Evolutionary conservation across 2,113 vertebrate genomes (phyloP), one percentile per base, ranked within the genome.

Genomic region (Cyphomyrus plagiostoma): DNA sequence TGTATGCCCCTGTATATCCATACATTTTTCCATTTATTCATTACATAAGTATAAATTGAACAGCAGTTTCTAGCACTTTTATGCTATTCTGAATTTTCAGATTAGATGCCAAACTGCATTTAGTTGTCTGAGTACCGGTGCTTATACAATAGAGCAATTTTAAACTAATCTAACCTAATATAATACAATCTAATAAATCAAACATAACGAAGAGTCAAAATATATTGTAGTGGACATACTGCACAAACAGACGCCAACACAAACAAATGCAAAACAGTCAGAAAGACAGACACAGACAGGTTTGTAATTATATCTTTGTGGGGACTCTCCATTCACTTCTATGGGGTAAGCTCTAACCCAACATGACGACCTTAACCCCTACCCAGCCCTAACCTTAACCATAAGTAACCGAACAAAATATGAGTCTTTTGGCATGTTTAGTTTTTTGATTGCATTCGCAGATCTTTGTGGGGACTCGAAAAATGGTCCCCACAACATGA

Each of bases 161-260:
- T 4, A 4, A 70, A 30, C 10, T 11, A 26, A 70, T 70, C 10
- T 70, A 30, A 70, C 10, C 62, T 70, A 70, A 66, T 26, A n/a
- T 66, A 66, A 70, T 70, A 30, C 11, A 70, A 70, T 70, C 10
- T 30, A 66, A 66, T n/a, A n/a, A 84, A 48, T 30, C 35, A 62
- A 74, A n/a, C 11, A 48, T 11, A 86, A 45, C 17, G 46, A 62
- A 80, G 30, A 66, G 62, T 66, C 62, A 30, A 66, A 66, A 66
- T 77, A 77, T 39, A 4, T 77, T 39, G 70, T 4, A 39, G 30
- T 77, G 30, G 30, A 77, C 35, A 39, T 77, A 6, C 35, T 42
- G 98, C 97, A 6, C 98, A 97, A 0, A 96, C 97, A 93, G 91
- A 99, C 93, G 0, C 96, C 98, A 98, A 93, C 5, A 19, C 80